These are phyloP conservation scores for Drosophila mulleri DNA, from an alignment of 2,888 invertebrate genomes.

Conservation along the genomic window DNA sequence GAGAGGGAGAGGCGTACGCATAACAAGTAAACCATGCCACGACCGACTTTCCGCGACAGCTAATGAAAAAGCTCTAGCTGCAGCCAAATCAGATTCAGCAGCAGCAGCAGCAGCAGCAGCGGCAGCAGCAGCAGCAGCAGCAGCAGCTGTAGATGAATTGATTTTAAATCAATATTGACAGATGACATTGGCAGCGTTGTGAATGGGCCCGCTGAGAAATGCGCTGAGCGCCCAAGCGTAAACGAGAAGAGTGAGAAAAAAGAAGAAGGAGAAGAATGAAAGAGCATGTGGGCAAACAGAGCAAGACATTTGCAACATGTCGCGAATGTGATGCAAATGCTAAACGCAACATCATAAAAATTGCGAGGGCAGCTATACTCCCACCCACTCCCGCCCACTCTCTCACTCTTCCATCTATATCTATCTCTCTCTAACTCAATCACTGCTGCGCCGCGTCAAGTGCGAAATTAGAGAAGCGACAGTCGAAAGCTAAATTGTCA, in stretches of 20 bases:
- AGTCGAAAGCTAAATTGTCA: slow-evolving; percentile 58
- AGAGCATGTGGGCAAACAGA: slow-evolving; percentile 30
- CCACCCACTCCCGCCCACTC: neutral
- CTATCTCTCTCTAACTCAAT: neutral
- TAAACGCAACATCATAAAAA: slow-evolving; percentile 57
- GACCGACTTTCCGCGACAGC: slow-evolving; percentile 30
- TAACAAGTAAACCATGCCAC: slow-evolving; percentile 13
- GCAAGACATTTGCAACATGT: slow-evolving; percentile 57
- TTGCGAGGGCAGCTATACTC: slow-evolving; percentile 25
- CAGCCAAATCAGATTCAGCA: slow-evolving; percentile 54
- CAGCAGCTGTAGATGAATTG: slow-evolving; percentile 74
- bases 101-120: slow-evolving; percentile 54
- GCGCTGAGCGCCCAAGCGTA: slow-evolving; percentile 7
- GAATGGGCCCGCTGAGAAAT: slow-evolving; percentile 24
- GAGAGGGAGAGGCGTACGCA: slow-evolving; percentile 31
- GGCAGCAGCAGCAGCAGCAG: slow-evolving; percentile 55
- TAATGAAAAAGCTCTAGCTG: slow-evolving; percentile 73
- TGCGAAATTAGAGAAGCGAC: slow-evolving; percentile 54
- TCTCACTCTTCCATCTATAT: neutral
- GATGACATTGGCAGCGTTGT: slow-evolving; percentile 64
- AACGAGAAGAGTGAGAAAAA: neutral
- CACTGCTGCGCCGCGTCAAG: slow-evolving; percentile 38
- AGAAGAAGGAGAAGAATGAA: neutral
- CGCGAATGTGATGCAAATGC: slow-evolving; percentile 42
- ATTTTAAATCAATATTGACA: slow-evolving; percentile 80